Conservation (phyloP, 2,797 vertebrate genomes). For the Clarias pachynema region DNA sequence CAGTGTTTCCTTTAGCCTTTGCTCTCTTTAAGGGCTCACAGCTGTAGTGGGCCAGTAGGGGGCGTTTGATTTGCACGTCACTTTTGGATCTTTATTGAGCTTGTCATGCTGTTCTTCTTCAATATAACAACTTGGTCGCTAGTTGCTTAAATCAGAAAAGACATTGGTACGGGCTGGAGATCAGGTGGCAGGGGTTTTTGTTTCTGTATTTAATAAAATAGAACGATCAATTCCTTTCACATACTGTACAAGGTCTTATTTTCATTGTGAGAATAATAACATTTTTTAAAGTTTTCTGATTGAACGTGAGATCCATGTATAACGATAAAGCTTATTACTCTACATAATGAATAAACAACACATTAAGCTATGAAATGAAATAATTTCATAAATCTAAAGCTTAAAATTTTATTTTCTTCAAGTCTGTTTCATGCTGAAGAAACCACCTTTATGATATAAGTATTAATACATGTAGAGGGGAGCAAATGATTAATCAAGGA, state of each 20-base stretch:
- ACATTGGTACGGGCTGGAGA: background rate
- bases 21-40: background rate
- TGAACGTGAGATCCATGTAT: background rate
- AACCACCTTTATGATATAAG: background rate
- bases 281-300: background rate
- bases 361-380: background rate
- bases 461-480: background rate
- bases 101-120: conserved; percentile 4
- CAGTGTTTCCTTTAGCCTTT: conserved; percentile 19
- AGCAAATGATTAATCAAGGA: background rate
- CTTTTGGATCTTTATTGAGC: background rate
- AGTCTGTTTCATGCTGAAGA: background rate
- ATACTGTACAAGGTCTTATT: background rate
- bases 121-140: background rate
- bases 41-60: conserved; percentile 6
- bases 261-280: background rate
- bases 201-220: background rate
- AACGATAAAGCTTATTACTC: background rate
- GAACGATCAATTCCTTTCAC: background rate
- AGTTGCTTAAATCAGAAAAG: background rate
- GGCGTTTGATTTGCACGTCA: background rate
- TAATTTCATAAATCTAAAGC: background rate
- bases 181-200: background rate
- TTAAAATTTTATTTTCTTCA: background rate
- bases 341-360: background rate